Base-by-base conservation (phyloP, 1,140 invertebrate species). In the Epicauta chinensis region DNA sequence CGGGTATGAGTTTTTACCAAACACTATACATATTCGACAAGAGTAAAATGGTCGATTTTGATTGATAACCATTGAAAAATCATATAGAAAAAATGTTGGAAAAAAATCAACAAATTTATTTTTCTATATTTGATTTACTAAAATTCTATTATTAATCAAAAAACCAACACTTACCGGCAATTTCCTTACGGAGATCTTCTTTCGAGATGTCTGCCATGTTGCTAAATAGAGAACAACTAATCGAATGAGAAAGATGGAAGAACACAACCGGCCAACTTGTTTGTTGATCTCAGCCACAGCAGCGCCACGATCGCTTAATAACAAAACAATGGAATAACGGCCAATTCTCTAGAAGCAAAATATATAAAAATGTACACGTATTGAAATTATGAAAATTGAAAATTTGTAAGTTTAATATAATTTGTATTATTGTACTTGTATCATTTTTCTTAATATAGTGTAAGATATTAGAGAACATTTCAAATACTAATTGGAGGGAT, bases 141-240 rank as follows among this genome's bases (percentile, higher is more conserved):
- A 15, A 37, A 34, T 31, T 39, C 11, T 43, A 30, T 16, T 16
- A 54, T 53, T 61, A 11, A 57, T 64, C 64, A 64, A 63, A 68
- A 65, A 64, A 67, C 68, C 69, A 70, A 2, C 17, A 77, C 73
- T 81, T 77, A 83, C 81, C 81, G 77, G 80, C 77, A 68, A 83
- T 82, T 74, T 83, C 80, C 69, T 82, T 81, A 60, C 80, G 79
- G 59, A 83, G 75, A 55, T 80, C 79, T 63, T 81, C 79, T 68
- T 82, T 82, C 51, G 78, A 76, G 62, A 83, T 81, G 69, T 82
- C 79, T 66, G 80, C 76, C 81, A 83, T 83, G 66, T 68, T 74
- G 55, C 54, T 60, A 48, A 62, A 66, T 43, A 34, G 56, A 62
- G 45, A 23, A 56, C 17, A 54, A 51, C 39, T 53, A 51, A 53